These are phyloP conservation scores for Chloroclystis v-ata DNA, from an alignment of 2,888 invertebrate species.

Conservation along the genomic window DNA sequence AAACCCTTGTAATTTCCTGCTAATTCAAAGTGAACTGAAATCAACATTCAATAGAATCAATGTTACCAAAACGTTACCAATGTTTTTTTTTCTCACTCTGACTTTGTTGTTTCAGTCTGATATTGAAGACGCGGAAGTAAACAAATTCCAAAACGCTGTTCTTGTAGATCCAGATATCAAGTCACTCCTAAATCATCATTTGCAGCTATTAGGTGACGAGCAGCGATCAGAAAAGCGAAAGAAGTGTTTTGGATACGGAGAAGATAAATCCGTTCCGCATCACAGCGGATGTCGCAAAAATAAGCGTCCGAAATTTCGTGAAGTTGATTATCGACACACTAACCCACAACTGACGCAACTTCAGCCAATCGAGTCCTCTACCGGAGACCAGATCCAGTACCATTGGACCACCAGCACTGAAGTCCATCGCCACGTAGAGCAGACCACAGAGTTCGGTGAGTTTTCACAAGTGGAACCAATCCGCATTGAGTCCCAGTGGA, in stretches of 20 bases:
- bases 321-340: neutral
- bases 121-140: neutral
- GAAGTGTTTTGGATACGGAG: neutral
- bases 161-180: no score
- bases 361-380: neutral
- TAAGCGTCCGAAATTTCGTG: conserved; percentile 2
- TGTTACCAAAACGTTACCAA: no score
- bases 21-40: no score
- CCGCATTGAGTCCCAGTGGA: conserved; percentile 4
- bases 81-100: neutral
- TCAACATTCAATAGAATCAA: no score
- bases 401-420: neutral
- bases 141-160: no score
- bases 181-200: neutral
- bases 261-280: neutral
- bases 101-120: conserved; percentile 10
- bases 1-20: no score
- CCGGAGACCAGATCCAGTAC: neutral
- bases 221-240: no score
- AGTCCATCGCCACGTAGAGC: neutral
- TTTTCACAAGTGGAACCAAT: conserved; percentile 4
- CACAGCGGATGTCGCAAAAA: neutral
- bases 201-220: neutral
- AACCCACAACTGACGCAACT: conserved; percentile 2
- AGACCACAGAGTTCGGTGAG: neutral